Percentiles rank a stretch among this genome's conserved stretches.
phyloP scores from a whole-genome alignment of 2,888 invertebrate genomes.

The Chrysomela aeneicollis region DNA sequence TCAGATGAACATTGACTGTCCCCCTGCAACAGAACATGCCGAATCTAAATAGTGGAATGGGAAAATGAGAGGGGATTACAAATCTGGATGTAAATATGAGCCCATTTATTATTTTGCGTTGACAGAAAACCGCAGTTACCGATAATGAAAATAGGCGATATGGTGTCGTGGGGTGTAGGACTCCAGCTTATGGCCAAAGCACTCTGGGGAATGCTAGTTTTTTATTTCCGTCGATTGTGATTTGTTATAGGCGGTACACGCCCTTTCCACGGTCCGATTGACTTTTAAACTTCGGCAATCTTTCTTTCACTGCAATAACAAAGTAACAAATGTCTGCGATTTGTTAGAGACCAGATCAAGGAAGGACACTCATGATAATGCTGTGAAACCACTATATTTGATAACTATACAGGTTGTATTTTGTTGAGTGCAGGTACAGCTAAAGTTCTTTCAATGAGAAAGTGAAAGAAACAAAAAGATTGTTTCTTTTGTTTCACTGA shows the following conservation, averaged over 20 bases:
- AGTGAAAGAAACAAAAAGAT: too few species aligned
- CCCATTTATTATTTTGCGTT: constrained; percentile 50
- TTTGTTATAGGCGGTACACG: constrained; percentile 44
- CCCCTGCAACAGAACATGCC: too few species aligned
- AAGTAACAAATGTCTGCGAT: constrained; percentile 28
- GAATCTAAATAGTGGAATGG: neutral
- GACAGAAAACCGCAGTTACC: constrained; percentile 53
- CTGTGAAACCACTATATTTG: too few species aligned
- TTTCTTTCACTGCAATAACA: constrained; percentile 26
- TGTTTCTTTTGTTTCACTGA: too few species aligned
- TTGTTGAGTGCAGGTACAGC: too few species aligned
- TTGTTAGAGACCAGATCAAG: constrained; percentile 17
- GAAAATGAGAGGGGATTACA: neutral
- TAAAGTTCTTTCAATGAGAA: too few species aligned
- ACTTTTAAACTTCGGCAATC: constrained; percentile 36
- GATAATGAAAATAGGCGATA: constrained; percentile 54
- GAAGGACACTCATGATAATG: neutral
- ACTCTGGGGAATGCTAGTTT: constrained; percentile 49
- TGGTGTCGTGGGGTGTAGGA: constrained; percentile 36
- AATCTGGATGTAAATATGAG: constrained; percentile 45
- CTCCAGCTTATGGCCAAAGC: constrained; percentile 36
- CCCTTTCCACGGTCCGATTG: constrained; percentile 37
- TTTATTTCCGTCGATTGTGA: constrained; percentile 51
- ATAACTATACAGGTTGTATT: too few species aligned
- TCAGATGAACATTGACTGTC: too few species aligned